phyloP scores from a whole-genome alignment of 2,888 invertebrate species.

The Microdon myrmicae region DNA sequence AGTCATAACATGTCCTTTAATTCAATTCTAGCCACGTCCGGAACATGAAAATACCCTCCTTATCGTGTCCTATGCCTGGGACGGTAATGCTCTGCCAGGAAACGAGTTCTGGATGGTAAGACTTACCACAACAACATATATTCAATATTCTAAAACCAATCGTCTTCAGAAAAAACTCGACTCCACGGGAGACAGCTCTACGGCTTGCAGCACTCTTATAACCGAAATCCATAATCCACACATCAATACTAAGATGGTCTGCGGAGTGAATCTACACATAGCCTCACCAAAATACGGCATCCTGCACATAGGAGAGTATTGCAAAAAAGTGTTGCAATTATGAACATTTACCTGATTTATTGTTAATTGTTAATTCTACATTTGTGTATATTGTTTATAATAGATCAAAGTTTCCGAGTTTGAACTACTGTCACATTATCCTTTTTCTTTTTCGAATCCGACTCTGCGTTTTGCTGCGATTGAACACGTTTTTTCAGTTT shows the following conservation, averaged over 20 bases:
- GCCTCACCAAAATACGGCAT: constrained; percentile 64
- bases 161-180: constrained; percentile 60
- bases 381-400: too few relatives aligned
- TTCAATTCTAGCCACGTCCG: constrained; percentile 53
- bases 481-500: constrained; percentile 15
- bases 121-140: too few relatives aligned
- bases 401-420: constrained; percentile 11
- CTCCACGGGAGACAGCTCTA: constrained; percentile 70
- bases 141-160: background rate
- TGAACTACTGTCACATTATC: constrained; percentile 1
- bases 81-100: constrained; percentile 78
- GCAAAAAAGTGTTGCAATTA: constrained; percentile 35
- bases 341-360: constrained; percentile 21
- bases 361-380: background rate
- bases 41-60: constrained; percentile 68
- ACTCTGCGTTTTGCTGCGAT: constrained; percentile 17
- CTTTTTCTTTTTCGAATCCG: constrained; percentile 26
- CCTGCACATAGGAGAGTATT: constrained; percentile 61
- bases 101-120: constrained; percentile 77
- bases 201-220: constrained; percentile 71
- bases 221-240: constrained; percentile 71
- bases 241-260: constrained; percentile 68
- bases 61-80: constrained; percentile 78
- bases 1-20: too few relatives aligned
- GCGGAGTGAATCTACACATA: constrained; percentile 69